Evolutionary conservation across 2,797 vertebrate species (phyloP), one percentile per base, ranked within the genome.

Genomic region (Schizopygopsis malacanthus): DNA sequence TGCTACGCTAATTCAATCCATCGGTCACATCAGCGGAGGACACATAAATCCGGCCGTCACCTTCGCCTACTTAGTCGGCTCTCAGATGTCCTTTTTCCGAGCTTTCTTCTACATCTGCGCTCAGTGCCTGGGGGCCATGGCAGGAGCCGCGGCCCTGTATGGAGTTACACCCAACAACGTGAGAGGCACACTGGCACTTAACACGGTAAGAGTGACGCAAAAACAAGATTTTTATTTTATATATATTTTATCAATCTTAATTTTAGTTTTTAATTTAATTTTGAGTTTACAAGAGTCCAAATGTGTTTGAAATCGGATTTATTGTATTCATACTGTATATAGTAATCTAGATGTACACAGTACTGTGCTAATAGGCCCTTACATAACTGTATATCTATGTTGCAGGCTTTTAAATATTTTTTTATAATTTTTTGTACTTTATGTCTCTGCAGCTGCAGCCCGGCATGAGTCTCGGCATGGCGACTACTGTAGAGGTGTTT

Each of bases 11-110:
- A 96, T 98, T 91, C 97, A 98, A 93, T 94, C 95, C 82, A 93
- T 99, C 73, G 97, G 97, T 85, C 96, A 97, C 87, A 96, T 99
- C 93, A 98, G 98, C 39, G 97, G 98, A 22, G 97, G 96, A 85
- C 97, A 98, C 89, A 93, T 98, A 93, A 99, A 98, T 91, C 98
- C 98, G 1, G 97, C 97, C 4, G 94, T 98, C 91, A 98, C 98
- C 86, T 94, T 98, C 76, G 97, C 97, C 88, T 97, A 97, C 93
- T 95, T 98, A 67, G 79, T 98, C 82, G 95, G 97, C 90, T 97
- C 98, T 13, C 98, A 98, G 96, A 94, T 99, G 95, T 98, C 97
- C 77, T 89, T 98, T 88, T 93, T 97, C 93, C 96, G 97, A 0
- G 97, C 97, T 86, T 15, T 98, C 92, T 97, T 96, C 94, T 99